phyloP scores from a whole-genome alignment of 2,113 vertebrate genomes.

The Oostethus manadensis region DNA sequence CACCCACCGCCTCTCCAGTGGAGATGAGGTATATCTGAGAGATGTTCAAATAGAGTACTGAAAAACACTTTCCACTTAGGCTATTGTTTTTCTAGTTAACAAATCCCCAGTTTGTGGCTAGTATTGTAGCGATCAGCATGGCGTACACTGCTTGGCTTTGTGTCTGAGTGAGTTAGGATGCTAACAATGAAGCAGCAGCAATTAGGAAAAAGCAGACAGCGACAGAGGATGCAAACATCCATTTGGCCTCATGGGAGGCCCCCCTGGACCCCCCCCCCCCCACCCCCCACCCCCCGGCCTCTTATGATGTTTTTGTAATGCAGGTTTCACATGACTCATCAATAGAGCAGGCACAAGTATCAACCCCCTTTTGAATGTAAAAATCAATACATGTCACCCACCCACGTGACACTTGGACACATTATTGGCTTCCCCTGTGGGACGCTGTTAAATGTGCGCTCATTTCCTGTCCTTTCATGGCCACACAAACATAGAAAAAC shows the following conservation, averaged over 20 bases:
- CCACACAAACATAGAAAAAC: too few species aligned
- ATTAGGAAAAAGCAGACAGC: constrained; percentile 21
- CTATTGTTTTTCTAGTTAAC: too few species aligned
- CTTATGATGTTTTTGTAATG: constrained; percentile 14
- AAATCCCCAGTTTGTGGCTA: background rate
- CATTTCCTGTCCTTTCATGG: too few species aligned
- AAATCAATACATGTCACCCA: constrained; percentile 19
- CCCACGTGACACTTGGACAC: background rate
- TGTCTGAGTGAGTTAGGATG: background rate
- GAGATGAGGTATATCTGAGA: constrained; percentile 77
- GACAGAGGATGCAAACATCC: constrained; percentile 18
- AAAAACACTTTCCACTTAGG: too few species aligned
- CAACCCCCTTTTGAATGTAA: constrained; percentile 27
- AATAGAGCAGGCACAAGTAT: constrained; percentile 17
- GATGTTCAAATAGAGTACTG: too few species aligned
- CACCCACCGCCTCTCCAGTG: constrained; percentile 77
- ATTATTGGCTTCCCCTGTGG: constrained; percentile 8
- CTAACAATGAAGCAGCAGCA: constrained; percentile 11
- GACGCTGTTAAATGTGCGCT: too few species aligned
- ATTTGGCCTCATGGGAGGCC: constrained; percentile 7
- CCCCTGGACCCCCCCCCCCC: background rate
- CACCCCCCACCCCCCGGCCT: background rate
- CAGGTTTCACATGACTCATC: constrained; percentile 18
- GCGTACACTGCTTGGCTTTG: background rate
- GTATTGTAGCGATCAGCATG: background rate